These are phyloP conservation scores for Rhaphigaster nebulosa DNA, from an alignment of 2,888 invertebrate genomes.

Conservation along the genomic window DNA sequence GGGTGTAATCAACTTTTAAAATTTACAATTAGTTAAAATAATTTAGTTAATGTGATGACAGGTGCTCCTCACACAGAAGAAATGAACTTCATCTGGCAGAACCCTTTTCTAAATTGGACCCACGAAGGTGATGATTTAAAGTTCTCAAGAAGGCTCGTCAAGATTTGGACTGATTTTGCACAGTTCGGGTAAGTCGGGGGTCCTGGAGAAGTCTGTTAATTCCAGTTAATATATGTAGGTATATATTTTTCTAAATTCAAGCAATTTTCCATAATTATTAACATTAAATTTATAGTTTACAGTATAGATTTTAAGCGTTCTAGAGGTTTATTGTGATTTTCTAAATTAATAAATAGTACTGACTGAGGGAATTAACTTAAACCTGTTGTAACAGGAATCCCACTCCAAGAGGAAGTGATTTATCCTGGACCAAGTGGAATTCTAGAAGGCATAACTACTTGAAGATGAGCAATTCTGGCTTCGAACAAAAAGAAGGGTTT, in stretches of 20 bases:
- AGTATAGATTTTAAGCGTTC: background rate
- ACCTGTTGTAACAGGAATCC: background rate
- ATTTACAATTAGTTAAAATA: background rate
- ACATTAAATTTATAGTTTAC: background rate
- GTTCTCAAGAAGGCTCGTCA: conserved; percentile 56
- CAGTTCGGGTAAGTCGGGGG: conserved; percentile 50
- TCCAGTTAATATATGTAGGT: no score
- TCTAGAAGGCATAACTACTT: background rate
- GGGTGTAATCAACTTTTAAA: background rate
- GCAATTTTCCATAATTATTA: background rate
- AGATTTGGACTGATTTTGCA: conserved; percentile 57
- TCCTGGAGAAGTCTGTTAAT: background rate
- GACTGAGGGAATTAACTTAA: background rate
- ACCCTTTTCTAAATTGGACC: background rate
- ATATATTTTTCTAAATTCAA: no score
- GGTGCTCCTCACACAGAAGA: background rate
- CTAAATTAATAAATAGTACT: background rate
- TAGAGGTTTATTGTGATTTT: no score
- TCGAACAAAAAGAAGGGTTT: conserved; percentile 27
- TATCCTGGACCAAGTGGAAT: background rate
- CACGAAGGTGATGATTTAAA: conserved; percentile 49
- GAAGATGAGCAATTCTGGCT: background rate
- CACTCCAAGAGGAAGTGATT: background rate
- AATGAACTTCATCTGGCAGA: conserved; percentile 21
- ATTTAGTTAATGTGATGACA: background rate